phyloP scores from a whole-genome alignment of 2,888 invertebrate genomes.

The Theretra japonica region DNA sequence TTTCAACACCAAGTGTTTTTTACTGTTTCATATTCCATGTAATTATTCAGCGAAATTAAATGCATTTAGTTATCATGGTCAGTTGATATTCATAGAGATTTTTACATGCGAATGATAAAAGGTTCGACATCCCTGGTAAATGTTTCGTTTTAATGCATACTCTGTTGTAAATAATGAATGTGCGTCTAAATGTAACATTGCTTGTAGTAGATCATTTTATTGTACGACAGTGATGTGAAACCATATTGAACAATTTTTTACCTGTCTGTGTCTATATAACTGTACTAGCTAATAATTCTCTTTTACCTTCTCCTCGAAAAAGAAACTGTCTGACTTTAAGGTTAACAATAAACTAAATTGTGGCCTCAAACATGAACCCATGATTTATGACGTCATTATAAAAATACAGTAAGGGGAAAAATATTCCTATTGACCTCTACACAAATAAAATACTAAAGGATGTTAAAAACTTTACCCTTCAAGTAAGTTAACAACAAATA shows the following conservation, averaged over 20 bases:
- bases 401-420: background rate
- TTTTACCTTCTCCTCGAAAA: background rate
- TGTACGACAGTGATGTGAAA: background rate
- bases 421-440: too few relatives aligned
- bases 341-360: background rate
- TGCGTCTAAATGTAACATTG: background rate
- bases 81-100: background rate
- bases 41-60: background rate
- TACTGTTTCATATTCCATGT: background rate
- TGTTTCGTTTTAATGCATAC: background rate
- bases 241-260: background rate
- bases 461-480: too few relatives aligned
- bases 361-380: background rate
- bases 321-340: slow-evolving; percentile 1
- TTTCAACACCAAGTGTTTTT: slow-evolving; percentile 1
- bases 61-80: background rate
- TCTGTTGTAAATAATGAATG: background rate
- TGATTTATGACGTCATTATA: background rate
- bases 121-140: slow-evolving; percentile 8
- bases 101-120: background rate
- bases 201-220: background rate
- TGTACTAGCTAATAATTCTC: background rate
- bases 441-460: too few relatives aligned
- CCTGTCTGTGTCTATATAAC: background rate
- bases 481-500: too few relatives aligned